Evolutionary conservation across 2,797 vertebrate genomes (phyloP), one percentile per base, ranked within the genome.

Genomic region (Eulemur mongoz): DNA sequence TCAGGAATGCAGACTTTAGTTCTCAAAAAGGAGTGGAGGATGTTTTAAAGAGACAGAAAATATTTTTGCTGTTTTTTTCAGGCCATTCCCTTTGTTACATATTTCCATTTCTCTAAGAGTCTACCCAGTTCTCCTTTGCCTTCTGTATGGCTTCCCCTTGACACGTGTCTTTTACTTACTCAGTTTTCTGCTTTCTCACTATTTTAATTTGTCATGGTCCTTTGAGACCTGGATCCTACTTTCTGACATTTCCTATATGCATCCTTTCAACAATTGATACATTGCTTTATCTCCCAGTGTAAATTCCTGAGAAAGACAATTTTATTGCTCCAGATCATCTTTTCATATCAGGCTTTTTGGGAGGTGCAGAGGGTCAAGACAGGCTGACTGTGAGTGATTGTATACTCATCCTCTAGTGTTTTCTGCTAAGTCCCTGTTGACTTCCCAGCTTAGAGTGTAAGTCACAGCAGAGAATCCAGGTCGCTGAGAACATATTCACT

Each of bases 401-500:
- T 23, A 61, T 5, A 35, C 40, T 0, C 1, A 30, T 65, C 45
- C 15, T 65, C 54, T 82, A n/a, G 2, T 72, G 43, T 93, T 93
- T 69, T 40, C 25, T 79, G 30, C 52, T 65, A 73, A 83, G 40
- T 76, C 69, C n/a, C 65, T 82, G 22, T 82, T 94, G 75, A 89
- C 48, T 94, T 79, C 57, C 9, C 9, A 94, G 27, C 23, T 91
- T 95, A 87, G 50, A 78, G n/a, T 45, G 13, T 61, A 95, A 89
- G 48, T 78, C 81, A 93, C 57, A 95, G 57, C 45, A 90, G 43
- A 91, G 61, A 85, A 73, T 67, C 12, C n/a, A 61, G 85, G 61
- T 88, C 78, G 43, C 48, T n/a, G 81, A 79, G 63, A 91, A 78
- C 15, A 86, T 88, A 85, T 72, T 96, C 89, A 87, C 40, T 87